Evolutionary conservation across 2,113 vertebrate species (phyloP).

Genomic region (Stegastes partitus): DNA sequence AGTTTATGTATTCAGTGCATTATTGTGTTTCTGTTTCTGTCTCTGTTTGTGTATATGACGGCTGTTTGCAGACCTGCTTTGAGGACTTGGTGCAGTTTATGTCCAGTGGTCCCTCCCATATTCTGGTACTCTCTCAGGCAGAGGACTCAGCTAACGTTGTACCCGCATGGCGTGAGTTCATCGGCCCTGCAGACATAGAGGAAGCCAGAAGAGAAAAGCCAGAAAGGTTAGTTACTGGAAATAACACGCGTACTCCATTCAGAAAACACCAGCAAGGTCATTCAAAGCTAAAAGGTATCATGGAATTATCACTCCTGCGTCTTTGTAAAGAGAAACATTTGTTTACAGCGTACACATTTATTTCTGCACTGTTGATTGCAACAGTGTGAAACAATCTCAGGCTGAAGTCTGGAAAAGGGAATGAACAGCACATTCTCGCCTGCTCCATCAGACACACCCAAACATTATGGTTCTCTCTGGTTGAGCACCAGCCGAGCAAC

Average conservation of each 20-base stretch:
- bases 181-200: constrained; percentile 85
- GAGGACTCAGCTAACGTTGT: constrained; percentile 81
- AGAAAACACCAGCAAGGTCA: background rate
- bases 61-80: constrained; percentile 83
- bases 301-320: background rate
- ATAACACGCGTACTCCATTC: background rate
- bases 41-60: constrained; percentile 26
- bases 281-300: background rate
- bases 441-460: constrained; percentile 76
- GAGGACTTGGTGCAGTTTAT: constrained; percentile 88
- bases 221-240: constrained; percentile 81
- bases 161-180: constrained; percentile 84
- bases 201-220: constrained; percentile 87
- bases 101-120: constrained; percentile 88
- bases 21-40: constrained; percentile 18
- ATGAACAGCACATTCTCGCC: constrained; percentile 62
- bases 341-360: constrained; percentile 12
- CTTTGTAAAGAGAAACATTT: constrained; percentile 4
- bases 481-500: constrained; percentile 78
- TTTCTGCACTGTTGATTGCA: constrained; percentile 39
- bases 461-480: constrained; percentile 72
- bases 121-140: constrained; percentile 86
- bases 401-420: constrained; percentile 52
- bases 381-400: constrained; percentile 46
- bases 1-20: background rate